A percentile compares a stretch with the other conserved stretches of the same genome.
phyloP scores from a whole-genome alignment of 92 coral and sea anemone genomes.

The Porites lobata region DNA sequence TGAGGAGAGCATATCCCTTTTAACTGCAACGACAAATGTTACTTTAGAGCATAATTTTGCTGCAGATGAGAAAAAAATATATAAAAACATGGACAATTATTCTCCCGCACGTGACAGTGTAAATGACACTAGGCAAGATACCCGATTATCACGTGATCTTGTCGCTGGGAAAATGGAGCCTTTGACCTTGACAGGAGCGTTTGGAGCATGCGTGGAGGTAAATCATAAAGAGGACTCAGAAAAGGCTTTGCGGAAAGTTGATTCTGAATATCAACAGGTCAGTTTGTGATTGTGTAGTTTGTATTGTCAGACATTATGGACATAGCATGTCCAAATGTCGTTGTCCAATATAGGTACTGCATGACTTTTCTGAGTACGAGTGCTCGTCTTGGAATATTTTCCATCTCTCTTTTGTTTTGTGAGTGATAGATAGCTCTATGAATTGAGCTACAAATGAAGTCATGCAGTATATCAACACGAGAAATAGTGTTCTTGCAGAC shows the following conservation, averaged over 20 bases:
- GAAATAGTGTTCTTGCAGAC: too few relatives aligned
- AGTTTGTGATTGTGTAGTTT: slow-evolving; percentile 26
- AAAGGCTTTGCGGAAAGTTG: slow-evolving; percentile 41
- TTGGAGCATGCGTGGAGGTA: slow-evolving; percentile 38
- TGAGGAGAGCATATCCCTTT: background rate
- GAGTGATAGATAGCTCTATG: too few relatives aligned
- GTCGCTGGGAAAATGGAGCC: background rate
- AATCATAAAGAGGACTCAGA: slow-evolving; percentile 19
- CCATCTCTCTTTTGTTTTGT: too few relatives aligned
- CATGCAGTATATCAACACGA: too few relatives aligned
- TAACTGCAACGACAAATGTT: background rate
- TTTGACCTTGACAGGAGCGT: background rate
- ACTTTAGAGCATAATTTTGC: background rate
- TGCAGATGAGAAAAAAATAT: background rate
- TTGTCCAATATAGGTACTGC: too few relatives aligned
- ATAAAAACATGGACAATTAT: background rate
- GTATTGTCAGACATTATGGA: slow-evolving; percentile 1
- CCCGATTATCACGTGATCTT: background rate
- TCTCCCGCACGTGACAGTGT: background rate
- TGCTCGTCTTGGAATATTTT: too few relatives aligned
- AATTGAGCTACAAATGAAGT: too few relatives aligned
- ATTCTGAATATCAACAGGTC: slow-evolving; percentile 40
- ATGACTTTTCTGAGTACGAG: too few relatives aligned
- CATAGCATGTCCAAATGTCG: background rate
- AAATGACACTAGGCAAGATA: background rate